Conservation (phyloP, 2,797 vertebrate genomes). For the Neosilurus mollespiculum region DNA sequence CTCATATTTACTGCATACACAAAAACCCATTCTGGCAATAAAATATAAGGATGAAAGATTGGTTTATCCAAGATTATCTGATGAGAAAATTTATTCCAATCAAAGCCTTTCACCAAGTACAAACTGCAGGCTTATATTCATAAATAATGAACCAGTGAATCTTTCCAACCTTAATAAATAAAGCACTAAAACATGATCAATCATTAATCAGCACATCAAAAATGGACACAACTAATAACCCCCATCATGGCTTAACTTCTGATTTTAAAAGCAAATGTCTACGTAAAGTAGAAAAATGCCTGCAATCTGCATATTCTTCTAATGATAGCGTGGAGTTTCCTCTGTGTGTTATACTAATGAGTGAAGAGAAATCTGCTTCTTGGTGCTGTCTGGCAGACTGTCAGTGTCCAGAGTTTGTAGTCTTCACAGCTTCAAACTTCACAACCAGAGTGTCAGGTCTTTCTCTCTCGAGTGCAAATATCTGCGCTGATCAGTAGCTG, state of each 20-base stretch:
- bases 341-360: constrained; percentile 45
- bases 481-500: constrained; percentile 29
- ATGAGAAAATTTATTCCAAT: not conserved
- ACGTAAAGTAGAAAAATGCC: not conserved
- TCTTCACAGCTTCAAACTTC: constrained; percentile 50
- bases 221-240: not conserved
- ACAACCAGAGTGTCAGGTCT: constrained; percentile 30
- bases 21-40: not conserved
- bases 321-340: not conserved
- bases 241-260: not conserved
- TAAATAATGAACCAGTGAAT: not conserved
- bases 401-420: constrained; percentile 50
- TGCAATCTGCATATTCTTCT: constrained; percentile 26
- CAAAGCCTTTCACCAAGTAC: constrained; percentile 11
- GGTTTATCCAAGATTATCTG: not conserved
- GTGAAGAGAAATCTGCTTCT: constrained; percentile 44
- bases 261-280: constrained; percentile 15
- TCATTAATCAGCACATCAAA: not conserved
- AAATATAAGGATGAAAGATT: not conserved
- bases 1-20: not conserved
- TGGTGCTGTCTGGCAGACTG: constrained; percentile 43
- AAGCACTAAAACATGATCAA: not conserved
- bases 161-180: not conserved
- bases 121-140: constrained; percentile 1
- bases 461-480: constrained; percentile 37